phyloP scores from a whole-genome alignment of 1,140 invertebrate genomes.

The Sitobion miscanthi region DNA sequence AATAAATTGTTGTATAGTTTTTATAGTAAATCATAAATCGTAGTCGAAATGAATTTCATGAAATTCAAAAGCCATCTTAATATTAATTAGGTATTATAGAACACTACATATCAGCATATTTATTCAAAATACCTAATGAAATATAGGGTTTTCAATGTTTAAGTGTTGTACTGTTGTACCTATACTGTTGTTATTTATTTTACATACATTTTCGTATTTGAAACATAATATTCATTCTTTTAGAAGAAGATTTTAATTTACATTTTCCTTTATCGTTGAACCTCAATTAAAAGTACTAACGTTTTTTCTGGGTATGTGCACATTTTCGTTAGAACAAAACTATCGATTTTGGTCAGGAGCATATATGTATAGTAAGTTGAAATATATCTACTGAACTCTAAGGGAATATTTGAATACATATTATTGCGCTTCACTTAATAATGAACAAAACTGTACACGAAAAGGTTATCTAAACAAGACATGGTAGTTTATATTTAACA shows the following conservation, averaged over 20 bases:
- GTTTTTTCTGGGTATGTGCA: background rate
- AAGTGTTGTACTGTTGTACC: too few relatives aligned
- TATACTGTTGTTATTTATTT: background rate
- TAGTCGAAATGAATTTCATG: background rate
- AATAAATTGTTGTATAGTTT: background rate
- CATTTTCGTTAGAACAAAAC: conserved; percentile 23
- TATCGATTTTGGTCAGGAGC: conserved; percentile 6
- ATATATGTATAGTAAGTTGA: background rate
- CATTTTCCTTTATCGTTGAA: background rate
- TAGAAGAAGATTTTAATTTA: background rate
- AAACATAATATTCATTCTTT: background rate
- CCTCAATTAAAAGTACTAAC: conserved; percentile 7
- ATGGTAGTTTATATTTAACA: background rate
- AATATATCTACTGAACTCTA: background rate
- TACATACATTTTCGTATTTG: background rate
- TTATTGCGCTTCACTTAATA: background rate
- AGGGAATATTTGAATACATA: conserved; percentile 13
- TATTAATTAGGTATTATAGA: background rate
- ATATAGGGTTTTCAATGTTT: too few relatives aligned
- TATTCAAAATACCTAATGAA: background rate
- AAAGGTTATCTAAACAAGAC: background rate
- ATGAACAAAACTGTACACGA: background rate
- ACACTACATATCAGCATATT: background rate
- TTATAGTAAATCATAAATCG: background rate
- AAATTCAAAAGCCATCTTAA: background rate